Evolutionary conservation across 2,113 vertebrate species (phyloP).

Genomic region (Platichthys stellatus): DNA sequence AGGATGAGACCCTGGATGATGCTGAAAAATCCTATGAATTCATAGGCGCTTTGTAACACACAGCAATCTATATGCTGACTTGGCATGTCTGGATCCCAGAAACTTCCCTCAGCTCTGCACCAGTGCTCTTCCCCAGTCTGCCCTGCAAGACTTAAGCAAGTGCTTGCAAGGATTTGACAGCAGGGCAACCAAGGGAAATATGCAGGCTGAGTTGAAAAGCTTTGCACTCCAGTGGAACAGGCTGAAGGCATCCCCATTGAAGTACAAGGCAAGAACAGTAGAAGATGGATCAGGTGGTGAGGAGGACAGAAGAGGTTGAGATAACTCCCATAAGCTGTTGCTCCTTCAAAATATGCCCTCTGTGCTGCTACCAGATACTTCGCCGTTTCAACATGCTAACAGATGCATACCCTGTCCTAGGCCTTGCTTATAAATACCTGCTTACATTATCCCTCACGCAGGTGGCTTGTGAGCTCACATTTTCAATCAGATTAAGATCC

Average conservation of each 20-base stretch:
- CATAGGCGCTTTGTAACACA: too few species aligned
- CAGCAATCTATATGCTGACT: neutral
- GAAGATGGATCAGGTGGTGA: neutral
- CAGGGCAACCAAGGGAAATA: neutral
- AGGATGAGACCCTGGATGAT: too few species aligned
- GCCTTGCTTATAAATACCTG: neutral
- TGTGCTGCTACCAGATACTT: slow-evolving; percentile 13
- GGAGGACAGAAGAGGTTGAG: neutral
- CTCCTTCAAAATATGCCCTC: neutral
- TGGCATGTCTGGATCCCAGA: neutral
- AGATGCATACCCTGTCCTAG: slow-evolving; percentile 4
- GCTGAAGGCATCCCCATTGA: neutral
- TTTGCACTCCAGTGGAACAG: neutral
- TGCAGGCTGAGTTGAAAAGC: slow-evolving; percentile 4
- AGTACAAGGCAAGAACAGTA: neutral
- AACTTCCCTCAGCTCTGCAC: neutral
- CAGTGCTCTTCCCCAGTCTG: neutral
- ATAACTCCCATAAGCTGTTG: neutral
- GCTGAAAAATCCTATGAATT: too few species aligned
- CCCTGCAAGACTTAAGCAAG: neutral
- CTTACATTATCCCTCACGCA: neutral
- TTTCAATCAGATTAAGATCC: too few species aligned
- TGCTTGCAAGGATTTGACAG: neutral
- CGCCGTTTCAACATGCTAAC: neutral
- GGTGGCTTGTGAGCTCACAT: neutral